phyloP scores from a whole-genome alignment of 2,888 invertebrate species.

The Salpingus planirostris region DNA sequence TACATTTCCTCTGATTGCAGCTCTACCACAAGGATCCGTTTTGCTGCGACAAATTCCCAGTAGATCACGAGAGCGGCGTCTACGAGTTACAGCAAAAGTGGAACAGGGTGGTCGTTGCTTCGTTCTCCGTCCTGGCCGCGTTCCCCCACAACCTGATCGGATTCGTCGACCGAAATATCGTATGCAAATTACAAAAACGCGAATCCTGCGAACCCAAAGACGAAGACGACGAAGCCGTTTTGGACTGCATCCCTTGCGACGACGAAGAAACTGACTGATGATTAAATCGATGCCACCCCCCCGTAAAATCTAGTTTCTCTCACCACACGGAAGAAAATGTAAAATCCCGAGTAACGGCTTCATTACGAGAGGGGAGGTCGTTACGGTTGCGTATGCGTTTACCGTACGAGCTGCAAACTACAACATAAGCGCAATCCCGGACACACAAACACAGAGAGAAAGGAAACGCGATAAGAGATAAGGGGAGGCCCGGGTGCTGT shows the following conservation, averaged over 20 bases:
- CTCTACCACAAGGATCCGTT: slow-evolving; percentile 6
- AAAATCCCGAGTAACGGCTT: slow-evolving; percentile 9
- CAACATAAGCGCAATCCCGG: slow-evolving; percentile 26
- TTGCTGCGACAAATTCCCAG: slow-evolving; percentile 11
- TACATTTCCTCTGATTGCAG: too few species aligned
- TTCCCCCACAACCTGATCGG: too few species aligned
- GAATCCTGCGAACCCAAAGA: not conserved
- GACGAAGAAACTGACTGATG: too few species aligned
- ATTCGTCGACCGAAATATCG: too few species aligned
- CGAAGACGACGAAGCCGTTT: slow-evolving; percentile 3
- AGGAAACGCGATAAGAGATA: slow-evolving; percentile 31
- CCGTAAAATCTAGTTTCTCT: too few species aligned
- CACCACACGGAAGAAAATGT: too few species aligned
- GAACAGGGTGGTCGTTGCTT: slow-evolving; percentile 7
- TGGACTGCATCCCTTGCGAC: slow-evolving; percentile 6
- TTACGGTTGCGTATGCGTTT: slow-evolving; percentile 9
- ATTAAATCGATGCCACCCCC: too few species aligned
- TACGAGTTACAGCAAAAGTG: slow-evolving; percentile 8
- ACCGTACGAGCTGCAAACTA: slow-evolving; percentile 21
- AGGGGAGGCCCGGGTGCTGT: slow-evolving; percentile 32
- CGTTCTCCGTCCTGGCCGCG: slow-evolving; percentile 4
- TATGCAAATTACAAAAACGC: too few species aligned
- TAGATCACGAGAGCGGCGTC: slow-evolving; percentile 4
- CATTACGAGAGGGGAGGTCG: slow-evolving; percentile 10
- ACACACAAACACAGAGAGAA: too few species aligned